phyloP scores from a whole-genome alignment of 92 coral and sea anemone genomes.

The Zoanthus sansibaricus region DNA sequence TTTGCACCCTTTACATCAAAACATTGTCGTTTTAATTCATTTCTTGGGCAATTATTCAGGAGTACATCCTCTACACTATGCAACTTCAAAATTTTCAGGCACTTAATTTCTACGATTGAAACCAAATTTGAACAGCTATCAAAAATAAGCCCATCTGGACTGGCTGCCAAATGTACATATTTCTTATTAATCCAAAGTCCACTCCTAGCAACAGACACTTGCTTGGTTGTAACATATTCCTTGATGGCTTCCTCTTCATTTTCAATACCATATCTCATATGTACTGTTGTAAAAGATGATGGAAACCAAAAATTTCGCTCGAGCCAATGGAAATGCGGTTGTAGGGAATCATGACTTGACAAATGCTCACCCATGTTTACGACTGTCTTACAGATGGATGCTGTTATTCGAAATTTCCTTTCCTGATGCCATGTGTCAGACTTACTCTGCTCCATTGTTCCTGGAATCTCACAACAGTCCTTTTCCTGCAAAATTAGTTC shows the following conservation, averaged over 20 bases:
- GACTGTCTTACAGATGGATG: neutral
- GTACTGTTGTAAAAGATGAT: neutral
- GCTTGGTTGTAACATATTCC: too few species aligned
- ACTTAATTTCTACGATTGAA: too few species aligned
- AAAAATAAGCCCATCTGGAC: too few species aligned
- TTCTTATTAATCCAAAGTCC: too few species aligned
- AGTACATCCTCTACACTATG: too few species aligned
- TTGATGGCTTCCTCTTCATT: too few species aligned
- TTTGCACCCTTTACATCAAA: neutral
- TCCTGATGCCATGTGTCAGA: neutral
- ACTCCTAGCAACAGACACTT: too few species aligned
- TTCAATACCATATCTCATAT: too few species aligned
- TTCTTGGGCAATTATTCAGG: too few species aligned
- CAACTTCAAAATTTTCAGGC: too few species aligned
- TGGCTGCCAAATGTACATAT: too few species aligned
- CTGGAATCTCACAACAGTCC: constrained; percentile 4
- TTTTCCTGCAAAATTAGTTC: constrained; percentile 3
- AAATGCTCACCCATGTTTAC: neutral
- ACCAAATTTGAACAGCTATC: too few species aligned
- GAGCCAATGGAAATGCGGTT: neutral
- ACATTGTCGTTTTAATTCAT: neutral
- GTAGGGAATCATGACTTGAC: neutral
- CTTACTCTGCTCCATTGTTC: neutral
- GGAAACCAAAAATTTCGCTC: neutral
- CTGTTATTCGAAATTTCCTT: neutral